Evolutionary conservation across 2,888 invertebrate genomes (phyloP).

Genomic region (Keiferia lycopersicella): DNA sequence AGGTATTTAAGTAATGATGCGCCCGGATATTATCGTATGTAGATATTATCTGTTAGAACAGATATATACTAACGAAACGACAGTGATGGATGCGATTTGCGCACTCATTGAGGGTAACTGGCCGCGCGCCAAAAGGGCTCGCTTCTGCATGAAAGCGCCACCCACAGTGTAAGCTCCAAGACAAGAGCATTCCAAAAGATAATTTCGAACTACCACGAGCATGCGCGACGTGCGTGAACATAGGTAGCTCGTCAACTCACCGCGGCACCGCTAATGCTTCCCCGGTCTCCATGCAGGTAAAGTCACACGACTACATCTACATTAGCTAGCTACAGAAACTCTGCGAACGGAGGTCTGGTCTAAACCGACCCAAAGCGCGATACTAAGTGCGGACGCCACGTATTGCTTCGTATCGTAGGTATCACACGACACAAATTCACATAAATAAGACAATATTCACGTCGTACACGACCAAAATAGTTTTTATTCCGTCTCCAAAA

Average conservation of each 20-base stretch:
- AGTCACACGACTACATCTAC: background rate
- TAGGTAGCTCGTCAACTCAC: no score
- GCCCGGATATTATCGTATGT: no score
- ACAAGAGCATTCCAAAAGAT: background rate
- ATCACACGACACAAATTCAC: conserved; percentile 80
- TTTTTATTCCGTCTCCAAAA: conserved; percentile 51
- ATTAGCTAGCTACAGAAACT: background rate
- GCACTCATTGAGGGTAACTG: conserved; percentile 22
- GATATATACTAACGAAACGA: background rate
- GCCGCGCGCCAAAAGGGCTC: conserved; percentile 44
- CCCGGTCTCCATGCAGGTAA: background rate
- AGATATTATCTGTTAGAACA: background rate
- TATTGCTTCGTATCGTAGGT: no score
- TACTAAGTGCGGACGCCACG: background rate
- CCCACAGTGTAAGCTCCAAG: no score
- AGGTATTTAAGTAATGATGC: no score
- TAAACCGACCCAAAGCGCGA: background rate
- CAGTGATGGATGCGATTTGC: conserved; percentile 13
- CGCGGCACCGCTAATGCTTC: no score
- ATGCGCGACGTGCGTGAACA: background rate
- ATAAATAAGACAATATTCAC: conserved; percentile 75
- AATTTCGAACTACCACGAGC: conserved; percentile 34
- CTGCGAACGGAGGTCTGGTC: background rate
- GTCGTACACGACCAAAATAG: conserved; percentile 80
- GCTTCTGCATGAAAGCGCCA: background rate